Conservation (phyloP, 2,797 vertebrate genomes). For the Craterocephalus amniculus region DNA sequence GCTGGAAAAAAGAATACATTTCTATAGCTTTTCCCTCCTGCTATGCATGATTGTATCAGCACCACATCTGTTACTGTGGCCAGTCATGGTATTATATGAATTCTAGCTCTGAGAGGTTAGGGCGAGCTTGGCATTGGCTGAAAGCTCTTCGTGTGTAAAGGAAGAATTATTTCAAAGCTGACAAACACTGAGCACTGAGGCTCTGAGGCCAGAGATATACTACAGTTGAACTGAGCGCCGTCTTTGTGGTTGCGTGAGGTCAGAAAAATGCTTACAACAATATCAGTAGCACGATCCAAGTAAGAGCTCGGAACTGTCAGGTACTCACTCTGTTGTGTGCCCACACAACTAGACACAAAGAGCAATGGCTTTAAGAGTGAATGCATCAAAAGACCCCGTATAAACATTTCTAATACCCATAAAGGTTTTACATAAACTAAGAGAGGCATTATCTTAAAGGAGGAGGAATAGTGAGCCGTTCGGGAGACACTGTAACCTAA, state of each 20-base stretch:
- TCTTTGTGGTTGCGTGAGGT: constrained; percentile 67
- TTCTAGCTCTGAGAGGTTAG: constrained; percentile 48
- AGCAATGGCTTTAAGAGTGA: constrained; percentile 54
- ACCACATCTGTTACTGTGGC: constrained; percentile 64
- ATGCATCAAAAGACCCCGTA: constrained; percentile 58
- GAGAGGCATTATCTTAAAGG: constrained; percentile 58
- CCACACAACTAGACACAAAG: constrained; percentile 55
- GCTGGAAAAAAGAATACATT: background rate
- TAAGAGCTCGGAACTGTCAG: constrained; percentile 66
- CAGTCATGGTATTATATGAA: constrained; percentile 54
- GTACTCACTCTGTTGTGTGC: constrained; percentile 59
- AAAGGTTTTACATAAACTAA: constrained; percentile 70
- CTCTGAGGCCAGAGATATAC: constrained; percentile 53
- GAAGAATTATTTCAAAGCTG: constrained; percentile 68
- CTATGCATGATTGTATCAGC: constrained; percentile 50
- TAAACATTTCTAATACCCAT: constrained; percentile 71
- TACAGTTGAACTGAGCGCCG: constrained; percentile 41
- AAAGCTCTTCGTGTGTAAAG: constrained; percentile 68
- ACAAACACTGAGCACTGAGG: constrained; percentile 51
- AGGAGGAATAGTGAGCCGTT: constrained; percentile 56
- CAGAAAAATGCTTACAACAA: constrained; percentile 74
- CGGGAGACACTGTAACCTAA: constrained; percentile 53
- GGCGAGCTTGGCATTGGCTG: constrained; percentile 62
- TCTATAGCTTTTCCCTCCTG: constrained; percentile 18
- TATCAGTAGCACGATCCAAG: constrained; percentile 51